These are phyloP conservation scores for Cyprinodon variegatus DNA, from an alignment of 2,113 vertebrate genomes.

Conservation along the genomic window DNA sequence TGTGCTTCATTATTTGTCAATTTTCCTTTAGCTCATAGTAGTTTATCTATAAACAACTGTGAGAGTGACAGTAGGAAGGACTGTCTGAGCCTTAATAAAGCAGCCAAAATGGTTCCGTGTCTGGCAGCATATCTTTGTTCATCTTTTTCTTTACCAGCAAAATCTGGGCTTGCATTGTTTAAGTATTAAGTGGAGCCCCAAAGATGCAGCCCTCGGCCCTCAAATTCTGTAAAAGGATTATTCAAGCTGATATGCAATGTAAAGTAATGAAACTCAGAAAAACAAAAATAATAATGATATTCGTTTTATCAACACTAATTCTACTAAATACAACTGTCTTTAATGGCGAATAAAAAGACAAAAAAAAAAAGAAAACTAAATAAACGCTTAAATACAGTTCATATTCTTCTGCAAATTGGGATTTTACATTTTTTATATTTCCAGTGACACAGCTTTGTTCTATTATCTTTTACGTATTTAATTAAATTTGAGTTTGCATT, in stretches of 20 bases:
- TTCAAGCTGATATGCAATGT: slow-evolving; percentile 4
- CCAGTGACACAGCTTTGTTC: neutral
- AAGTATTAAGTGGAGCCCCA: neutral
- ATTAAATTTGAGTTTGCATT: neutral
- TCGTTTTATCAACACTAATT: slow-evolving; percentile 9
- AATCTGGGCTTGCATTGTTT: neutral
- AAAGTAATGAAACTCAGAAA: neutral
- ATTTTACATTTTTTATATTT: slow-evolving; percentile 14
- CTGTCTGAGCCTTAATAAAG: neutral
- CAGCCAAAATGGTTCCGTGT: neutral
- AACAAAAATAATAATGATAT: neutral
- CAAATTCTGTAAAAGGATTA: neutral
- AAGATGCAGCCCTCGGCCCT: neutral
- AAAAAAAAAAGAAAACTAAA: neutral
- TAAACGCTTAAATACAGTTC: neutral
- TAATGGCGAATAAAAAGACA: neutral
- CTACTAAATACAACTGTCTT: neutral
- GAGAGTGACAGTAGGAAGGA: too few relatives aligned
- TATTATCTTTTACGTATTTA: slow-evolving; percentile 10
- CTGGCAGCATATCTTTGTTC: neutral
- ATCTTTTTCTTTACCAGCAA: neutral
- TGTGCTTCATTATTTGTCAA: too few relatives aligned
- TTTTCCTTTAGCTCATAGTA: too few relatives aligned
- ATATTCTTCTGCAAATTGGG: slow-evolving; percentile 13
- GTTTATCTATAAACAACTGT: too few relatives aligned